These are phyloP conservation scores for Spilarctia lutea DNA, from an alignment of 2,888 invertebrate genomes.

Conservation along the genomic window DNA sequence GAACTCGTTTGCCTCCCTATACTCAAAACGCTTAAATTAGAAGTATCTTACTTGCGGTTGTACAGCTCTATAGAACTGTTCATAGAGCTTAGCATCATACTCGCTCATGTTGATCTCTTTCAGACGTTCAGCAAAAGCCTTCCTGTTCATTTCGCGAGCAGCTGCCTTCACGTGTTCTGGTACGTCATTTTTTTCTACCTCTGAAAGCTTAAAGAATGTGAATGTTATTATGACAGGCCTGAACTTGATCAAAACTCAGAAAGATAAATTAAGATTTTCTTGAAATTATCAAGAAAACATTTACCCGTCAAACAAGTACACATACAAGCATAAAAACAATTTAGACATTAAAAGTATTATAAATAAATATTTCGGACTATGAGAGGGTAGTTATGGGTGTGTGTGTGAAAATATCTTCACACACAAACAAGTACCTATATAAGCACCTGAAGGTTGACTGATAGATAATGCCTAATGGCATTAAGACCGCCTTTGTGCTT, in stretches of 20 bases:
- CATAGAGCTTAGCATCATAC: slow-evolving; percentile 95
- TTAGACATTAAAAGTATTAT: too few relatives aligned
- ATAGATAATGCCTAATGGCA: too few relatives aligned
- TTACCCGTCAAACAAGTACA: not conserved
- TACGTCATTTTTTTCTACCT: slow-evolving; percentile 95
- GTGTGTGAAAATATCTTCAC: not conserved
- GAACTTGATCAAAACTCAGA: not conserved
- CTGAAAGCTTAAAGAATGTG: slow-evolving; percentile 87
- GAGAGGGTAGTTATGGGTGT: not conserved
- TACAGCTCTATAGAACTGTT: slow-evolving; percentile 92
- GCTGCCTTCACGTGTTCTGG: slow-evolving; percentile 96
- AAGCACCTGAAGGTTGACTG: too few relatives aligned
- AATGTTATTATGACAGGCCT: not conserved
- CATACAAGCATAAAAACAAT: too few relatives aligned
- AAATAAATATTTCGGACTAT: too few relatives aligned
- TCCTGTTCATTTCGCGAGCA: slow-evolving; percentile 96
- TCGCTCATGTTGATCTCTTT: slow-evolving; percentile 98
- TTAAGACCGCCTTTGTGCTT: too few relatives aligned
- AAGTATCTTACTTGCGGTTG: slow-evolving; percentile 87
- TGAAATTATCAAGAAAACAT: not conserved
- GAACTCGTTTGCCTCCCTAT: too few relatives aligned
- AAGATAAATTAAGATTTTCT: too few relatives aligned
- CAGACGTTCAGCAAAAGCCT: slow-evolving; percentile 94
- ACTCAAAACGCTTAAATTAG: not conserved
- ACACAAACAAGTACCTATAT: too few relatives aligned